These are phyloP conservation scores for Drosophila infuscata DNA, from an alignment of 2,888 invertebrate genomes.

Conservation along the genomic window DNA sequence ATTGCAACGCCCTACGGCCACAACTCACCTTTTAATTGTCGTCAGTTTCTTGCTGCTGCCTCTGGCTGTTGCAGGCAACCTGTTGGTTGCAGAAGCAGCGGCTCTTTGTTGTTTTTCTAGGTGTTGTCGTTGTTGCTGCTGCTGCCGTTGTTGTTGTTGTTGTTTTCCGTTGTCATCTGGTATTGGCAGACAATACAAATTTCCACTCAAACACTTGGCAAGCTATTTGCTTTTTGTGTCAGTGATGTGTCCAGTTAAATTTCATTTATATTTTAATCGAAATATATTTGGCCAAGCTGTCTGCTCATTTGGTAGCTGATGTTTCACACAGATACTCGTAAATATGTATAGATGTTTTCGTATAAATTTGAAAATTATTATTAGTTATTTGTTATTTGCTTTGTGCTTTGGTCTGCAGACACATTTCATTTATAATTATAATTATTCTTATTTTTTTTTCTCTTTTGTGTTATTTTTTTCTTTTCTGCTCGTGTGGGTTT, in stretches of 20 bases:
- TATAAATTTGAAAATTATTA: conserved; percentile 76
- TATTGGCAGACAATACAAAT: conserved; percentile 58
- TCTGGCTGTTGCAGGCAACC: conserved; percentile 48
- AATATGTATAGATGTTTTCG: conserved; percentile 56
- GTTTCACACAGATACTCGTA: conserved; percentile 32
- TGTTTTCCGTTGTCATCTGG: conserved; percentile 32
- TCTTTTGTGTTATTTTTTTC: background rate
- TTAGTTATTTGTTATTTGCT: conserved; percentile 73
- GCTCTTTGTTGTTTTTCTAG: conserved; percentile 6
- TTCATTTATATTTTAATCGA: conserved; percentile 78
- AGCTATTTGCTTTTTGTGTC: conserved; percentile 68
- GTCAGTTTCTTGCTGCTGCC: conserved; percentile 11
- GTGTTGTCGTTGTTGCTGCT: conserved; percentile 7
- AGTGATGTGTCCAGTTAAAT: conserved; percentile 74
- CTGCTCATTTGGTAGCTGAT: conserved; percentile 40
- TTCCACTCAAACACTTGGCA: conserved; percentile 62
- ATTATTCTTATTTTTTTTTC: conserved; percentile 19
- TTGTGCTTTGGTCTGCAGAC: conserved; percentile 70
- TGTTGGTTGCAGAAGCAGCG: conserved; percentile 56
- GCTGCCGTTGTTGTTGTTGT: conserved; percentile 12
- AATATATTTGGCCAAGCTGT: conserved; percentile 63
- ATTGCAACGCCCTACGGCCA: conserved; percentile 4
- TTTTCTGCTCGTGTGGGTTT: conserved; percentile 6
- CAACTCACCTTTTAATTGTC: conserved; percentile 42
- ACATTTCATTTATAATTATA: conserved; percentile 43